Conservation (phyloP, 2,113 vertebrate genomes). For the Coregonus clupeaformis region DNA sequence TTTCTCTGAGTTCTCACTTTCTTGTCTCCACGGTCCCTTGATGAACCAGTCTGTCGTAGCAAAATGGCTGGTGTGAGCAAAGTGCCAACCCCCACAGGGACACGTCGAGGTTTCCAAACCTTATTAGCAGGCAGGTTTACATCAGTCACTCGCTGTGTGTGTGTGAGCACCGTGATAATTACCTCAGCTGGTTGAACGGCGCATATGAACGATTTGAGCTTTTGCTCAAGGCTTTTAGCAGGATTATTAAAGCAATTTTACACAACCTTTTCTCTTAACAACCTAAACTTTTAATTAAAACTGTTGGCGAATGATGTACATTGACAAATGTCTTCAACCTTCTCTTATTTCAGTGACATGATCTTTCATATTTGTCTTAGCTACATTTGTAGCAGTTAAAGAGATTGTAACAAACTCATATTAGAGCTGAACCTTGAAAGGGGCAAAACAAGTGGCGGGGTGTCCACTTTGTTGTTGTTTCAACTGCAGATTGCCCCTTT, state of each 20-base stretch:
- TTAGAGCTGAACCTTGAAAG: too few relatives aligned
- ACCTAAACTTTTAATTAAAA: background rate
- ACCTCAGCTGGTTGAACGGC: constrained; percentile 25
- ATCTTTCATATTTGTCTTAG: too few relatives aligned
- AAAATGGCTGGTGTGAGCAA: constrained; percentile 13
- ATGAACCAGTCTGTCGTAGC: constrained; percentile 22
- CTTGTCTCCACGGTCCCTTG: constrained; percentile 41
- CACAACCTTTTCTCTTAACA: background rate
- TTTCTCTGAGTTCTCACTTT: constrained; percentile 38
- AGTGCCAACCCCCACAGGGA: constrained; percentile 2
- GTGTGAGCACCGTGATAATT: constrained; percentile 30
- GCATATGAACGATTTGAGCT: constrained; percentile 4
- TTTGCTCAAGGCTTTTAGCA: background rate
- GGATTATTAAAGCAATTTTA: background rate
- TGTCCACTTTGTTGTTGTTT: too few relatives aligned
- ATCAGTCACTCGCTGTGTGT: constrained; percentile 15
- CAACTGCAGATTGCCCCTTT: too few relatives aligned
- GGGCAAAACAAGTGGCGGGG: too few relatives aligned
- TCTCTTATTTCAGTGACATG: too few relatives aligned
- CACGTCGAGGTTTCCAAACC: constrained; percentile 19
- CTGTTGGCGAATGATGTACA: background rate
- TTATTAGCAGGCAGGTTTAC: constrained; percentile 39
- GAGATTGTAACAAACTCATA: too few relatives aligned
- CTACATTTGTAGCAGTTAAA: too few relatives aligned
- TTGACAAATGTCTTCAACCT: background rate